Percentiles rank a stretch among this genome's conserved stretches.
These are phyloP conservation scores for Eclectus roratus DNA, from an alignment of 2,113 vertebrate species.

Conservation along the genomic window DNA sequence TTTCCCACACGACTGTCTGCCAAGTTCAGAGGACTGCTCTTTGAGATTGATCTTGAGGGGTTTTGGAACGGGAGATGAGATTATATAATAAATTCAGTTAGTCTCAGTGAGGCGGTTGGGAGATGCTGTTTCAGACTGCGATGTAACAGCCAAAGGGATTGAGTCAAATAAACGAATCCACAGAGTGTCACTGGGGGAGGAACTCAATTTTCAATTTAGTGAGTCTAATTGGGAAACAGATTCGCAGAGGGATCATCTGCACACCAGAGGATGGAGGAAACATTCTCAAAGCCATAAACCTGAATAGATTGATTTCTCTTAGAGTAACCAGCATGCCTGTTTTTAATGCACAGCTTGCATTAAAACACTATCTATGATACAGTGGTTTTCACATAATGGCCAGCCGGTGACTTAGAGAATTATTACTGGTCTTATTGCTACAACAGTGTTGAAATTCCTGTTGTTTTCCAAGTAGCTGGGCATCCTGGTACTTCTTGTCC, in stretches of 20 bases:
- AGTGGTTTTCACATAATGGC: neutral
- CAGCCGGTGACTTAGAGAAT: neutral
- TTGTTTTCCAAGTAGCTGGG: neutral
- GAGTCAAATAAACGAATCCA: slow-evolving; percentile 5
- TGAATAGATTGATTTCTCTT: neutral
- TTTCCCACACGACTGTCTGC: slow-evolving; percentile 78
- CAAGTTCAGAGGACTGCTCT: slow-evolving; percentile 77
- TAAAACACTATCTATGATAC: neutral
- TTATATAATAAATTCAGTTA: slow-evolving; percentile 73
- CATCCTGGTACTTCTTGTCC: neutral
- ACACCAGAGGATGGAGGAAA: neutral
- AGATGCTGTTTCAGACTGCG: slow-evolving; percentile 45
- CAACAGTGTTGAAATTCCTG: neutral
- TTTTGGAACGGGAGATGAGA: slow-evolving; percentile 72
- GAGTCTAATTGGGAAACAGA: neutral
- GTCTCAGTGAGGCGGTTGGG: slow-evolving; percentile 47
- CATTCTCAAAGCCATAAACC: neutral
- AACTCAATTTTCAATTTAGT: neutral
- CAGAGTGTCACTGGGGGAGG: neutral
- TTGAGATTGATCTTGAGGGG: slow-evolving; percentile 71
- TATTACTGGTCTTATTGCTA: neutral
- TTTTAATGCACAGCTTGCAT: neutral
- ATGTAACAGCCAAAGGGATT: neutral
- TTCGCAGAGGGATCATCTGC: neutral
- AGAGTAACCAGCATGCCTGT: neutral